Evolutionary conservation across 2,113 vertebrate species (phyloP).

Genomic region (Malurus alboscapulatus): DNA sequence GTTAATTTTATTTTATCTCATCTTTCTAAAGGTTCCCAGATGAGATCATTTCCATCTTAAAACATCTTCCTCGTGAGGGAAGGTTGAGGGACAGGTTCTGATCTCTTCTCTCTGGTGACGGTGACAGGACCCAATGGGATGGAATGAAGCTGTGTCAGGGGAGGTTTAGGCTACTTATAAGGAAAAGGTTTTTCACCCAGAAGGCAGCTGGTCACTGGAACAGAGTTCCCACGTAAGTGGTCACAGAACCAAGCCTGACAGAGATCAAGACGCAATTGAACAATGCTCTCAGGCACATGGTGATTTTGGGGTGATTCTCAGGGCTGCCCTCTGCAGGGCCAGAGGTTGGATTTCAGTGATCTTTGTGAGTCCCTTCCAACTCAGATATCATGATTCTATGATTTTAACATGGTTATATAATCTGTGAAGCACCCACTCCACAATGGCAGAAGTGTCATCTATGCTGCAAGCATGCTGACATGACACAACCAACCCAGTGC

Average conservation of each 20-base stretch:
- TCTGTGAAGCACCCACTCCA: background rate
- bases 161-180: background rate
- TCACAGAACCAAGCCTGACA: background rate
- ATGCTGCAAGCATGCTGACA: background rate
- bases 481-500: too few species aligned
- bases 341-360: background rate
- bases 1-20: background rate
- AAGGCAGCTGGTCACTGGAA: background rate
- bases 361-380: background rate
- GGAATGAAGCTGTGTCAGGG: background rate
- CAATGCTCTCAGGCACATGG: background rate
- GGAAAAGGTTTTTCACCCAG: background rate
- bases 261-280: background rate
- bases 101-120: background rate
- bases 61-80: fast-evolving
- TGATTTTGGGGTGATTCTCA: background rate
- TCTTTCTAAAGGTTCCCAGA: background rate
- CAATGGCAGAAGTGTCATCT: background rate
- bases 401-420: fast-evolving
- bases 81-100: background rate
- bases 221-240: background rate
- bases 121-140: background rate
- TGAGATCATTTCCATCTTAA: background rate
- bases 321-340: background rate
- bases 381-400: background rate